Conservation (phyloP, 2,888 invertebrate genomes). For the Bombyx huttoni region DNA sequence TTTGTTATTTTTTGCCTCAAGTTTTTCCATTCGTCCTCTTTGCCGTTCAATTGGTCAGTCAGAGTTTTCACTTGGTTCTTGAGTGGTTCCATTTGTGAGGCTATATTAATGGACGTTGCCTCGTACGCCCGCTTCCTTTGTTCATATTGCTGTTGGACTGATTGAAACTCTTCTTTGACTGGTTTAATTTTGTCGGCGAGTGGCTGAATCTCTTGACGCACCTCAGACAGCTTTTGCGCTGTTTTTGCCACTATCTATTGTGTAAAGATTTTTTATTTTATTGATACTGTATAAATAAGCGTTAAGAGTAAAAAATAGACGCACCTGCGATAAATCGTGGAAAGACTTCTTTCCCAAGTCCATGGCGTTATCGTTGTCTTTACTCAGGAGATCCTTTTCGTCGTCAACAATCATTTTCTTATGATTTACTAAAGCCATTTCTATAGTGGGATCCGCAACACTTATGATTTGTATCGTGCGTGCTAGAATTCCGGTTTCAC, state of each 20-base stretch:
- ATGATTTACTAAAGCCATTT: constrained; percentile 63
- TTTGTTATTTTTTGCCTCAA: constrained; percentile 68
- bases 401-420: constrained; percentile 64
- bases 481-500: constrained; percentile 82
- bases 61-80: constrained; percentile 67
- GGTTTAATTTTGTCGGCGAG: constrained; percentile 72
- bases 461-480: constrained; percentile 83
- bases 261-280: neutral
- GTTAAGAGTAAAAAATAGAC: neutral
- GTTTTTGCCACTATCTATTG: constrained; percentile 75
- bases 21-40: constrained; percentile 69
- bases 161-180: constrained; percentile 76
- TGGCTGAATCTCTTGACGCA: constrained; percentile 61
- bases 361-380: constrained; percentile 34
- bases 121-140: constrained; percentile 79
- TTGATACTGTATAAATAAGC: neutral
- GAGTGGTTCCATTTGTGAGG: constrained; percentile 70
- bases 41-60: constrained; percentile 60
- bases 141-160: constrained; percentile 76
- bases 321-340: constrained; percentile 63
- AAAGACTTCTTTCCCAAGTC: constrained; percentile 56
- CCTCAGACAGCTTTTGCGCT: constrained; percentile 63
- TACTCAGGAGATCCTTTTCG: constrained; percentile 70
- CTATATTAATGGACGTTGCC: constrained; percentile 71
- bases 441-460: constrained; percentile 66